phyloP scores from a whole-genome alignment of 2,888 invertebrate genomes.

The Spodoptera picta region DNA sequence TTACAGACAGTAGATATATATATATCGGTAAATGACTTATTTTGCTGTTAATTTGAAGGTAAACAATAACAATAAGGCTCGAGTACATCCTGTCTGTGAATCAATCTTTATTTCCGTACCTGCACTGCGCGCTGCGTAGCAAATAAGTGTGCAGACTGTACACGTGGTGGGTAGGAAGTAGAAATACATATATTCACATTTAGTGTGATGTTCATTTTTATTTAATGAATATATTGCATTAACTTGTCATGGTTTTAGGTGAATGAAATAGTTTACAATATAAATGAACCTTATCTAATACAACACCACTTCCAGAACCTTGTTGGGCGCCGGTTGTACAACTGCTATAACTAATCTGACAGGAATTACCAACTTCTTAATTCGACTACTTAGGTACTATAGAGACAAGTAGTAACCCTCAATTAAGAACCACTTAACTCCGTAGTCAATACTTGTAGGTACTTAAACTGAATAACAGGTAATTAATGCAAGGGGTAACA shows the following conservation, averaged over 20 bases:
- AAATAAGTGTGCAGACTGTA: no score
- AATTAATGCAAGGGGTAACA: slow-evolving; percentile 7
- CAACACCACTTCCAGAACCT: neutral
- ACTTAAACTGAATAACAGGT: neutral
- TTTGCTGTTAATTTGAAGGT: no score
- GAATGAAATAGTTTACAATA: no score
- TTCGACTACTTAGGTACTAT: neutral
- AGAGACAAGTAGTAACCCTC: neutral
- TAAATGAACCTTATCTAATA: neutral
- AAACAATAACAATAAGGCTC: no score
- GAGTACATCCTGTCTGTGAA: no score
- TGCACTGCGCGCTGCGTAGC: no score
- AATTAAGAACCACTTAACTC: neutral
- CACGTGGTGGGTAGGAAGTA: no score
- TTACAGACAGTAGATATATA: neutral
- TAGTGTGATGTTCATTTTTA: no score
- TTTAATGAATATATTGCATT: no score
- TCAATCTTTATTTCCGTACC: no score
- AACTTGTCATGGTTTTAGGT: no score
- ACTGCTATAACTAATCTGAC: slow-evolving; percentile 12
- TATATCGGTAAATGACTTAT: slow-evolving; percentile 3
- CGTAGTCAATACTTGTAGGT: neutral
- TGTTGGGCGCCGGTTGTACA: neutral
- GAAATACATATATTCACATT: no score
- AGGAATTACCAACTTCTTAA: slow-evolving; percentile 3